Evolutionary conservation across 2,113 vertebrate species (phyloP), one percentile per base, ranked within the genome.

Genomic region (Oceanodroma tethys): DNA sequence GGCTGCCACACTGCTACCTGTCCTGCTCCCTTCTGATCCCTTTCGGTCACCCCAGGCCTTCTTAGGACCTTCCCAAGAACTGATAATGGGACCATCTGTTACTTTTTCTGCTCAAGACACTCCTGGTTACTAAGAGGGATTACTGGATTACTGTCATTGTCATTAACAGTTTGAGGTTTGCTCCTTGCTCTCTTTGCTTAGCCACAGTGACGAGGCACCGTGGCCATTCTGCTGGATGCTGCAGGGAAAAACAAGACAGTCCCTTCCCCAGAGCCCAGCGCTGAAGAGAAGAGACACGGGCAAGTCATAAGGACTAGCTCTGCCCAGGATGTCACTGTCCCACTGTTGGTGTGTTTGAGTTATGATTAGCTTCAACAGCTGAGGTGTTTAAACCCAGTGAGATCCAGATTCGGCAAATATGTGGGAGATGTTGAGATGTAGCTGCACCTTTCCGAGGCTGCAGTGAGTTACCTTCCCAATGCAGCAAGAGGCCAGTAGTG

Each of bases 151-250:
- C 22, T 8, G 60, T 27, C 60, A 16, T 1, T 42, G 42, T 7
- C 73, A 38, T 4, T 4, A 65, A 55, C 74, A 72, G 16, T 12
- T 12, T 4, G 66, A 95, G 45, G 53, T 59, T 81, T 59, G 30
- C 30, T 56, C 55, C 52, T 45, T 62, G 56, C 38, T 55, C 63
- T 53, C 73, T 27, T 25, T 15, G 40, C 38, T 47, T 17, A 86
- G 45, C 23, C 63, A 8, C 34, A 56, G 15, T 6, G 56, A 56
- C 0, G 0, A 50, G 43, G 43, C 48, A 48, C 34, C 1, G 1
- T 16, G 60, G 21, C 40, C 43, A 16, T 60, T 80, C 53, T 72
- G 38, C 18, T 25, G 52, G 60, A 29, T 38, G 53, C 53, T 38
- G 27, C 55, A 53, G 34, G 30, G 43, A 16, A 38, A 67, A 62